phyloP scores from a whole-genome alignment of 2,797 vertebrate species.

The Enteromius thamalakanensis region DNA sequence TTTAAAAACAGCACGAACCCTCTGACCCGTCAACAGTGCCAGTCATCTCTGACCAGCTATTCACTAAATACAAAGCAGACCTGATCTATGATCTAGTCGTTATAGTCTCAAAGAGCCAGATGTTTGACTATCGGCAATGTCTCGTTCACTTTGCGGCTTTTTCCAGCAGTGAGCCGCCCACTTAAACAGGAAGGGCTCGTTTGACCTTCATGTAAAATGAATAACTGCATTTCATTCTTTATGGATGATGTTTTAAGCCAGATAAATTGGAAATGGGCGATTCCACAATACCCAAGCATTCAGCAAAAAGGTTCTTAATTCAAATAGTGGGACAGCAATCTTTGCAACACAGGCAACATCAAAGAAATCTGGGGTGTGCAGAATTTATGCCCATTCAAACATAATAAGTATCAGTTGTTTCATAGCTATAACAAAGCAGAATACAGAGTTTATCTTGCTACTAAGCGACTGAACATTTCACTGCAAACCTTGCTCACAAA shows the following conservation, averaged over 20 bases:
- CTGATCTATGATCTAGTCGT: constrained; percentile 32
- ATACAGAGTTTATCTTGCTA: neutral
- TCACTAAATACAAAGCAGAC: constrained; percentile 34
- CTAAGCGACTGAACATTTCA: neutral
- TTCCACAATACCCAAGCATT: neutral
- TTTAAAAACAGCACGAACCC: constrained; percentile 26
- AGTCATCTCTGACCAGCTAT: constrained; percentile 29
- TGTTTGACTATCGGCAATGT: constrained; percentile 32
- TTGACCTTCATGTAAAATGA: constrained; percentile 26
- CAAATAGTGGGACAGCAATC: neutral
- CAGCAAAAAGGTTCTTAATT: neutral
- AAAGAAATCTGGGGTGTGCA: neutral
- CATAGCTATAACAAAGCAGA: neutral
- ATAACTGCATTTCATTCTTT: constrained; percentile 15
- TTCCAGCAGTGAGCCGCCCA: constrained; percentile 14
- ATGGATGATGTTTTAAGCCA: neutral
- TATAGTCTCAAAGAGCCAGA: constrained; percentile 35
- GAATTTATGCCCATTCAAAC: neutral
- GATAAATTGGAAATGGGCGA: constrained; percentile 13
- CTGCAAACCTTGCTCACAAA: neutral
- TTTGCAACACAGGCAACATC: neutral
- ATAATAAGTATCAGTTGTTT: neutral
- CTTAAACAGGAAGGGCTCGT: constrained; percentile 30
- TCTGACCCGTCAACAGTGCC: constrained; percentile 6
- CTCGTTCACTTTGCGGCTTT: constrained; percentile 13